Evolutionary conservation across 2,888 invertebrate species (phyloP), one percentile per base, ranked within the genome.

Genomic region (Philereme transversata): DNA sequence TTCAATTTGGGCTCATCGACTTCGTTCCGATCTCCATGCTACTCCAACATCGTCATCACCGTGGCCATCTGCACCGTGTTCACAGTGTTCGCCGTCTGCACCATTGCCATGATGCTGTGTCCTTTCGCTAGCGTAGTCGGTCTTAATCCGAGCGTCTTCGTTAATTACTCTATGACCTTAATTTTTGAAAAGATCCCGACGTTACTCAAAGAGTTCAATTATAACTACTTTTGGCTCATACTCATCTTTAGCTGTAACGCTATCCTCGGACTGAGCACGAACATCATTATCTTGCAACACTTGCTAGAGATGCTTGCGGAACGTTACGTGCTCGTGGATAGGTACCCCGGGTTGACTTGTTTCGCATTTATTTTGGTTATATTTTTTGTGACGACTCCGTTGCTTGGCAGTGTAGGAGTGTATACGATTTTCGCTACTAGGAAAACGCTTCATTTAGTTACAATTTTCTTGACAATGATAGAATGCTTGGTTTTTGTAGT

Each of bases 11-110:
- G 81, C 3, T 81, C 86, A 0, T 73, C 70, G 36, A 72, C 79
- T 3, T 72, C 82, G 0, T 90, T 91, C 67, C 80, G 89, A 5
- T 71, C 84, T 5, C 86, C 89, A 0, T 85, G 85, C 64, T 90
- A 86, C 65, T 77, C 85, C 7, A 84, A 87, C 62, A 73, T 78
- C 4, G 84, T 89, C 6, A 72, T 85, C 10, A 71, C 79, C 5
- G 79, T 83, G 3, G 71, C 80, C 2, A 65, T 79, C 3, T 73
- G 77, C 49, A 62, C 70, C 0, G 70, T 70, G 4, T 76, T 82
- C 47, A 64, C 77, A 0, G 41, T 80, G 4, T 64, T 89, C 2
- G 65, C 79, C 6, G 72, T 81, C 38, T 77, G 73, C 62, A 79
- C 77, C 5, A 70, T 72, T 0, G 82, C 80, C 5, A 81, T 90